These are phyloP conservation scores for Drosophila leonis DNA, from an alignment of 2,888 invertebrate species.

Conservation along the genomic window DNA sequence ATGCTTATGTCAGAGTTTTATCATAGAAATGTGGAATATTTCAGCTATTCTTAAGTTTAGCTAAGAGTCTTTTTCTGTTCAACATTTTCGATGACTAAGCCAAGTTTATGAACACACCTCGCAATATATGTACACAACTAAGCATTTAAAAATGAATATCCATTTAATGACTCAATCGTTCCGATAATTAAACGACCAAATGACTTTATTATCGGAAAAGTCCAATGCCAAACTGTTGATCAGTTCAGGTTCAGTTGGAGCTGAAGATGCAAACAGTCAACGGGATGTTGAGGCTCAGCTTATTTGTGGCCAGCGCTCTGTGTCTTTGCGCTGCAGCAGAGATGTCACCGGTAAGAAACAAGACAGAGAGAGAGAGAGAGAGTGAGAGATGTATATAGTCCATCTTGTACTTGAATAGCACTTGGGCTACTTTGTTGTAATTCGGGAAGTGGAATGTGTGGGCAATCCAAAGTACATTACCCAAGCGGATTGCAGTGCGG, in stretches of 20 bases:
- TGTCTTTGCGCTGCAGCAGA: conserved; percentile 22
- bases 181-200: conserved; percentile 59
- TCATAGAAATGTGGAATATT: background rate
- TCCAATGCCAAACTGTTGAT: conserved; percentile 49
- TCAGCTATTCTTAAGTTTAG: background rate
- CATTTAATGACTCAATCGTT: conserved; percentile 51
- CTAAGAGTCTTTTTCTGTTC: background rate
- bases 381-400: background rate
- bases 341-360: conserved; percentile 38
- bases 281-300: conserved; percentile 32
- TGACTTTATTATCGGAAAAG: conserved; percentile 47
- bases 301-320: conserved; percentile 24
- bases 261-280: conserved; percentile 9
- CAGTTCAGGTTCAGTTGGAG: conserved; percentile 26
- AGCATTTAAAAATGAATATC: conserved; percentile 23
- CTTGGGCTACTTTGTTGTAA: conserved; percentile 46
- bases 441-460: conserved; percentile 50
- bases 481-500: conserved; percentile 31
- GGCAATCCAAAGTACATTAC: conserved; percentile 47
- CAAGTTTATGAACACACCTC: conserved; percentile 30
- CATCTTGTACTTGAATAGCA: conserved; percentile 14
- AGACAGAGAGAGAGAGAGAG: background rate
- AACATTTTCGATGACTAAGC: background rate
- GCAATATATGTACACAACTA: conserved; percentile 3
- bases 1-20: background rate